Conservation (phyloP, 1,140 invertebrate genomes). For the Polypedilum vanderplanki region DNA sequence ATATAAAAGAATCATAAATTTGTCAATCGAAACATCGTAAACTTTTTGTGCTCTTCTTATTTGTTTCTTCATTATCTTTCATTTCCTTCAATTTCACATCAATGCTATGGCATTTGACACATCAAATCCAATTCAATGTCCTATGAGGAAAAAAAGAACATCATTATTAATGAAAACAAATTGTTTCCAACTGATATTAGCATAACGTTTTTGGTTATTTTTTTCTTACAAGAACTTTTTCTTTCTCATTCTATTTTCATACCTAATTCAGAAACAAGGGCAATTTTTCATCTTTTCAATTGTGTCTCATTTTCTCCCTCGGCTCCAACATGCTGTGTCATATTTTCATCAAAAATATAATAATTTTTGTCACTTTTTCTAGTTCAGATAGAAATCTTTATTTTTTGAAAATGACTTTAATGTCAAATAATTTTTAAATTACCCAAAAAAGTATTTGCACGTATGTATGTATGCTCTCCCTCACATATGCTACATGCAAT, state of each 20-base stretch:
- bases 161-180: slow-evolving; percentile 19
- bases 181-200: background rate
- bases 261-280: background rate
- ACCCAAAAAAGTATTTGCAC: too few relatives aligned
- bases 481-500: too few relatives aligned
- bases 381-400: too few relatives aligned
- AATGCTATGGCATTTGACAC: slow-evolving; percentile 4
- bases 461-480: too few relatives aligned
- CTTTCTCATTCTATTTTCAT: background rate
- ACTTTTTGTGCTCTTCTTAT: background rate
- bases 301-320: background rate
- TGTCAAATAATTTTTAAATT: too few relatives aligned
- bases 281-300: slow-evolving; percentile 20
- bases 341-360: background rate
- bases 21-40: slow-evolving; percentile 11
- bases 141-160: slow-evolving; percentile 11
- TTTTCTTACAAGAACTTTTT: background rate
- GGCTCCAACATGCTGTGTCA: slow-evolving; percentile 8
- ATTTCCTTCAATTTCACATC: background rate
- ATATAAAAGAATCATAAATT: slow-evolving; percentile 15
- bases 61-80: background rate
- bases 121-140: slow-evolving; percentile 19
- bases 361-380: too few relatives aligned
- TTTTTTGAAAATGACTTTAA: too few relatives aligned
- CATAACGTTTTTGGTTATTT: background rate